These are phyloP conservation scores for Julus scanicus DNA, from an alignment of 2,888 invertebrate species.

Conservation along the genomic window DNA sequence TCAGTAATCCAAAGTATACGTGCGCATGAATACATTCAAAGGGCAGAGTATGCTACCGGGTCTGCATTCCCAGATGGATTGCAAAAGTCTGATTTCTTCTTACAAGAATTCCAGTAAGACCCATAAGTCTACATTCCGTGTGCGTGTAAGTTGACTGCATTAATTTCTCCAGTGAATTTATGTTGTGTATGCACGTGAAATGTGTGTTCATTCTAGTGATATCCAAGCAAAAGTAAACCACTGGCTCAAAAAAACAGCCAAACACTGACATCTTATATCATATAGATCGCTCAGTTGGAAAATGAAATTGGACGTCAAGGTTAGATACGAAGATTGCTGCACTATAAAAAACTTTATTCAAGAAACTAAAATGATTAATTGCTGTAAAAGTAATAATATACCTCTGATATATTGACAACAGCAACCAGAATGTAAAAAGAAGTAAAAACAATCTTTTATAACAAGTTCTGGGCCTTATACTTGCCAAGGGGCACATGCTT, in stretches of 20 bases:
- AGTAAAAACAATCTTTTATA: no score
- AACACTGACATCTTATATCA: background rate
- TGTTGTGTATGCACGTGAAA: background rate
- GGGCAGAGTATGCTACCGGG: background rate
- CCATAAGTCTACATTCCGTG: conserved; percentile 23
- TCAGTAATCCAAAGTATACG: background rate
- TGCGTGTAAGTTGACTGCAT: background rate
- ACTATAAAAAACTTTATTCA: background rate
- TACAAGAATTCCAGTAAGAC: background rate
- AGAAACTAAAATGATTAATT: background rate
- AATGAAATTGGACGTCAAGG: background rate
- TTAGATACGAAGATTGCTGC: background rate
- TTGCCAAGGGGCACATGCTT: no score
- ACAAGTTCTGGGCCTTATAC: no score
- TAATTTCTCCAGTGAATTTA: conserved; percentile 16
- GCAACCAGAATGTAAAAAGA: no score
- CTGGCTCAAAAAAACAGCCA: background rate
- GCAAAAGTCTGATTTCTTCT: conserved; percentile 8
- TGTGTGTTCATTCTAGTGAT: background rate
- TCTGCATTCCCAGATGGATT: conserved; percentile 7
- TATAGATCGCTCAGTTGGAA: background rate
- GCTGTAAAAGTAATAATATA: background rate
- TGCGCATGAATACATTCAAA: conserved; percentile 30
- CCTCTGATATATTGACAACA: no score
- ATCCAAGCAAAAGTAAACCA: conserved; percentile 12